These are phyloP conservation scores for Caenorhabditis sulstoni DNA, from an alignment of 2,888 invertebrate genomes.

Conservation along the genomic window DNA sequence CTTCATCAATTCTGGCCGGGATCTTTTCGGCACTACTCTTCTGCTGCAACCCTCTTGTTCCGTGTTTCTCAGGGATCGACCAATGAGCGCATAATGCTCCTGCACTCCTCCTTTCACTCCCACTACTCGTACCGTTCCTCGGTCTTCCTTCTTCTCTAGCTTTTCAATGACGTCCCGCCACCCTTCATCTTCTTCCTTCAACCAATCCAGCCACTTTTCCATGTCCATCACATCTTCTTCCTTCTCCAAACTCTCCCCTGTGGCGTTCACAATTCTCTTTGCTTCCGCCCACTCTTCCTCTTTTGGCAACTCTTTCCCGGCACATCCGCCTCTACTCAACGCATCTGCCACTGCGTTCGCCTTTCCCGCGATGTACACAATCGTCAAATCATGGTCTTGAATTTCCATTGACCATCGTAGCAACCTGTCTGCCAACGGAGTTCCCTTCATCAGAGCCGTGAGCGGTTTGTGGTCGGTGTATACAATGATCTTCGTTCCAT, in stretches of 20 bases:
- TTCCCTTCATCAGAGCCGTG: background rate
- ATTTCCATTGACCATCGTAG: slow-evolving; percentile 34
- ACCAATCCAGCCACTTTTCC: background rate
- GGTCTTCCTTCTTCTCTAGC: background rate
- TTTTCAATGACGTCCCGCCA: slow-evolving; percentile 4
- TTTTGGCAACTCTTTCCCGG: no score
- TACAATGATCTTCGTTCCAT: background rate
- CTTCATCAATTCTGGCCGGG: background rate
- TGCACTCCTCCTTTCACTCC: background rate
- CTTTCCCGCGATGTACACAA: no score
- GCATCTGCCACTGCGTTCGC: no score
- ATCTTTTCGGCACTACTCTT: slow-evolving; percentile 25
- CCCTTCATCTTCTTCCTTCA: slow-evolving; percentile 16
- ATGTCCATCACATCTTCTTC: background rate
- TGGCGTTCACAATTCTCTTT: no score
- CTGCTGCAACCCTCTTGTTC: background rate
- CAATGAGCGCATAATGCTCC: background rate
- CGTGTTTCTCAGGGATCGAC: background rate
- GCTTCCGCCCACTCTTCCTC: no score
- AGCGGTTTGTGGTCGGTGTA: slow-evolving; percentile 29
- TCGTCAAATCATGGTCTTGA: no score
- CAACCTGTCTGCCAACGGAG: slow-evolving; percentile 9
- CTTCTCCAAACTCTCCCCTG: no score
- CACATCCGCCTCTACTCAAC: no score
- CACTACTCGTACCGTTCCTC: background rate